These are phyloP conservation scores for Julus scandinavius DNA, from an alignment of 2,888 invertebrate species.

Conservation along the genomic window DNA sequence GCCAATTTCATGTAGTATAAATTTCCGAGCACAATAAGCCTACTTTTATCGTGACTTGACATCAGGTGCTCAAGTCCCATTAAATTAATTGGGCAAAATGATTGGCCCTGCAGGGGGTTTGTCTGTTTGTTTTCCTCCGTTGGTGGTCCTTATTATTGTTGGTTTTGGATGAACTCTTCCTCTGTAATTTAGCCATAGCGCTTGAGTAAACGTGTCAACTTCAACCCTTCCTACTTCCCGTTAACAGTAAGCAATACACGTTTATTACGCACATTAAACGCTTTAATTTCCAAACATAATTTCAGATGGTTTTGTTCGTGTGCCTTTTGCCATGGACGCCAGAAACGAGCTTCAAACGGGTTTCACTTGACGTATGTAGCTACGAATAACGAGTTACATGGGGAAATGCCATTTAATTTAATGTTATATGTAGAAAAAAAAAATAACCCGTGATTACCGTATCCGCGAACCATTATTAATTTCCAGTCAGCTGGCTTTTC, in stretches of 20 bases:
- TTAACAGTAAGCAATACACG: neutral
- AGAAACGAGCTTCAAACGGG: neutral
- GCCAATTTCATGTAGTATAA: neutral
- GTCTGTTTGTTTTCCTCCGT: neutral
- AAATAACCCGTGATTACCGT: neutral
- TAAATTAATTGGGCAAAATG: constrained; percentile 1
- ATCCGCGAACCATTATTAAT: neutral
- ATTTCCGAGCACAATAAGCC: neutral
- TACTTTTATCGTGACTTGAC: neutral
- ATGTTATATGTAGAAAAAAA: neutral
- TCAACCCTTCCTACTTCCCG: constrained; percentile 1
- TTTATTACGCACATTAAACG: neutral
- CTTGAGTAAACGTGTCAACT: neutral
- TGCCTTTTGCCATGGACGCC: neutral
- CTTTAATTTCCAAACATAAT: neutral
- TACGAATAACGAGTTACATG: neutral
- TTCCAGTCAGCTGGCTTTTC: neutral
- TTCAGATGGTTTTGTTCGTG: too few species aligned
- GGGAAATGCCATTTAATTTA: neutral
- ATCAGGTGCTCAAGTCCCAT: constrained; percentile 1
- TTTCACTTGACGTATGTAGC: neutral
- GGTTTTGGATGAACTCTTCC: neutral
- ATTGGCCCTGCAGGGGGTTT: neutral
- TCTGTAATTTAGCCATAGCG: neutral
- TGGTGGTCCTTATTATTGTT: neutral